Percentiles rank a stretch among this genome's conserved stretches.
Conservation (phyloP, 2,888 invertebrate species). For the Nephrotoma flavescens region DNA sequence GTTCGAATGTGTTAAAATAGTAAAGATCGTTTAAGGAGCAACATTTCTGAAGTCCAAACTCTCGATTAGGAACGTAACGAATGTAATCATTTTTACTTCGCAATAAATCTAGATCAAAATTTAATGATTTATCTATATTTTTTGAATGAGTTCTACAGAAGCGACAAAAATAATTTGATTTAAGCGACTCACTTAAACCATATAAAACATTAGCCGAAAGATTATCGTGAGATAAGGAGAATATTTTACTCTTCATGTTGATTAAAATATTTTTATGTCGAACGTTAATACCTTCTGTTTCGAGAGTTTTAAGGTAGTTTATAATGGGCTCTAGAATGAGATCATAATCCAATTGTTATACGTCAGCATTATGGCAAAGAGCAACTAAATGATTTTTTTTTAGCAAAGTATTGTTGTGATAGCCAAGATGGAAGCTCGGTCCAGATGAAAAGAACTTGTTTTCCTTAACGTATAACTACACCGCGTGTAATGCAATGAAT, state of each 20-base stretch:
- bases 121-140: background rate
- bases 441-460: background rate
- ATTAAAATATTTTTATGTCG: background rate
- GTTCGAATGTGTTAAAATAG: no score
- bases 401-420: constrained; percentile 6
- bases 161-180: background rate
- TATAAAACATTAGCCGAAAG: background rate
- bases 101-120: background rate
- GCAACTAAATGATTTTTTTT: constrained; percentile 11
- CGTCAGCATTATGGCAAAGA: background rate
- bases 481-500: background rate
- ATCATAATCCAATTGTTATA: background rate
- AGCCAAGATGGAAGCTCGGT: constrained; percentile 9
- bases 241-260: background rate
- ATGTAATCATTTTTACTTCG: background rate
- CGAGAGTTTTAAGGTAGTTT: constrained; percentile 11
- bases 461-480: background rate
- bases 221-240: background rate
- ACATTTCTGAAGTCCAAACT: background rate
- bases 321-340: constrained; percentile 9
- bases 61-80: background rate
- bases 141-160: background rate
- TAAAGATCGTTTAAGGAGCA: no score
- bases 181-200: background rate
- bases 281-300: constrained; percentile 9